These are phyloP conservation scores for Pteropus rufus DNA, from an alignment of 2,797 vertebrate species.

Conservation along the genomic window DNA sequence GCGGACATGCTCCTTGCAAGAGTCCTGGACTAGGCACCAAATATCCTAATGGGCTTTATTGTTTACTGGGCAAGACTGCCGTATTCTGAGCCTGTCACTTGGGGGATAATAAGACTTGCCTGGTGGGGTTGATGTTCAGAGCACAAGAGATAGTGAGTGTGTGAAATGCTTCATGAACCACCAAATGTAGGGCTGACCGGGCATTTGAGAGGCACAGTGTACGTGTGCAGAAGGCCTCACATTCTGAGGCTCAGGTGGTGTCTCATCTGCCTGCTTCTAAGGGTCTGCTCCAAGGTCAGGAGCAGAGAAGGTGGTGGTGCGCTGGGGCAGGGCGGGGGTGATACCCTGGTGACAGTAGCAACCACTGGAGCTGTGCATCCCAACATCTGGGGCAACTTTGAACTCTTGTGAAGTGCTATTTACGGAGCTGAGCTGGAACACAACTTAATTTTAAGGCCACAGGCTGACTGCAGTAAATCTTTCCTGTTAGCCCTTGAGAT, in stretches of 20 bases:
- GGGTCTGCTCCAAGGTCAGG: not conserved
- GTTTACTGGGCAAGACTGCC: not conserved
- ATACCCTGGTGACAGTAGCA: no score
- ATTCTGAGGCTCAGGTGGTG: not conserved
- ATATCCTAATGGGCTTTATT: not conserved
- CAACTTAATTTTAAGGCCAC: not conserved
- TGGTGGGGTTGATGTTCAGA: not conserved
- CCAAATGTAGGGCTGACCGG: rapidly evolving
- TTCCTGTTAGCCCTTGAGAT: not conserved
- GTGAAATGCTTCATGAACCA: not conserved
- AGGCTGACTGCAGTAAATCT: not conserved
- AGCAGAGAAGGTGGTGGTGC: not conserved
- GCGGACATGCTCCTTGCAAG: not conserved
- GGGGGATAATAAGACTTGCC: not conserved
- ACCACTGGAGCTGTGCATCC: not conserved
- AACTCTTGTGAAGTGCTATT: not conserved
- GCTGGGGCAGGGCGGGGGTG: rapidly evolving
- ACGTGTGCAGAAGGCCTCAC: rapidly evolving
- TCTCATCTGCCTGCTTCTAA: not conserved
- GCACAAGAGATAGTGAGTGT: not conserved
- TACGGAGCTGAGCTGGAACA: not conserved
- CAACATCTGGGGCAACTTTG: not conserved
- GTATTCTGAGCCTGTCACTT: not conserved
- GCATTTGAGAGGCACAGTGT: not conserved
- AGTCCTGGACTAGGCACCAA: not conserved